Evolutionary conservation across 1,140 invertebrate genomes (phyloP).

Genomic region (Harlomillsia oculata): DNA sequence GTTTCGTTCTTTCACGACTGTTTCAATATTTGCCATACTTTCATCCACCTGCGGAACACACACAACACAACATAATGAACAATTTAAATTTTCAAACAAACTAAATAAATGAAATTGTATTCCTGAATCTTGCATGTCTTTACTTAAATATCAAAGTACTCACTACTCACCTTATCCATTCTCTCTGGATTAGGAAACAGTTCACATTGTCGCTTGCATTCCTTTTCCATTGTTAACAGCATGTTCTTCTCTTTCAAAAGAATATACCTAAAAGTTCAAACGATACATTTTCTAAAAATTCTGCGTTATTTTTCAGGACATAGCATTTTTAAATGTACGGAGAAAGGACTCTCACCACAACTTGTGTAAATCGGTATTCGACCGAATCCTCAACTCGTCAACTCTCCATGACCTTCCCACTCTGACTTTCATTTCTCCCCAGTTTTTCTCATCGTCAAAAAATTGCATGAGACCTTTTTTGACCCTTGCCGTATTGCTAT

Average conservation of each 20-base stretch:
- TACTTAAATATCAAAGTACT: neutral
- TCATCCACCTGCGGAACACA: slow-evolving; percentile 65
- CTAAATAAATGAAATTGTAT: too few relatives aligned
- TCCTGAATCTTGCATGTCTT: too few relatives aligned
- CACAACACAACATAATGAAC: too few relatives aligned
- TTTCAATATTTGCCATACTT: slow-evolving; percentile 91
- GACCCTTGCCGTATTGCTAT: too few relatives aligned
- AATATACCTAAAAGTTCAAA: slow-evolving; percentile 60
- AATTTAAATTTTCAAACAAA: too few relatives aligned
- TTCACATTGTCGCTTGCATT: slow-evolving; percentile 55
- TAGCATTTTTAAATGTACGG: neutral
- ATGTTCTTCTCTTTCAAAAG: slow-evolving; percentile 94
- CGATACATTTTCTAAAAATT: neutral
- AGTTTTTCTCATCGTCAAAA: slow-evolving; percentile 82
- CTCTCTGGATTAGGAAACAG: slow-evolving; percentile 91
- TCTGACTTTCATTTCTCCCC: slow-evolving; percentile 65
- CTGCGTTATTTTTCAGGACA: too few relatives aligned
- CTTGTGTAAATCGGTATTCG: slow-evolving; percentile 93
- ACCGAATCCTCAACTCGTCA: slow-evolving; percentile 90
- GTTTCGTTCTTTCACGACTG: slow-evolving; percentile 85
- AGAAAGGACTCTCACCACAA: slow-evolving; percentile 63
- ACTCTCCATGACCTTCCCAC: slow-evolving; percentile 77
- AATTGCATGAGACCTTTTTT: slow-evolving; percentile 63
- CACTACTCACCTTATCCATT: slow-evolving; percentile 69
- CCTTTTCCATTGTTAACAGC: slow-evolving; percentile 90